Base-by-base conservation (phyloP, 2,113 vertebrate species). In the Excalfactoria chinensis region DNA sequence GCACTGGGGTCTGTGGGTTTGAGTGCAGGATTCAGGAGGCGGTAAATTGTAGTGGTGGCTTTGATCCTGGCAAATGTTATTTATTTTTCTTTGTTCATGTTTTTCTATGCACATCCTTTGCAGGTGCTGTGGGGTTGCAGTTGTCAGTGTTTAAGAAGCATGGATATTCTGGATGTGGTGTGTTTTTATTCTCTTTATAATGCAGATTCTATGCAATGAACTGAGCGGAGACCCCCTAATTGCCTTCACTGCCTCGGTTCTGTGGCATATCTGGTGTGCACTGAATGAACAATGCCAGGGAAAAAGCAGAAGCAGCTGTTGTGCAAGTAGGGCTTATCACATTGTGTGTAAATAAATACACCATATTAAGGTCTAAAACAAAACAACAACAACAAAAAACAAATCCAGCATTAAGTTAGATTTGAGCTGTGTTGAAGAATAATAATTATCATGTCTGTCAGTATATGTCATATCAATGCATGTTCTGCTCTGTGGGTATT, bases 21-120 rank as follows among this genome's bases (percentile, higher is more conserved):
- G 44, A 95, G 44, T 13, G 40, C 21, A 58, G 67, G 72, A 82
- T 66, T 72, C 71, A 67, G 16, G 23, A 60, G 60, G 21, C 30
- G 13, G 73, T 93, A 44, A 88, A 90, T 91, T 62, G 13, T 11
- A 53, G 35, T 37, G 22, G 40, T 90, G 92, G 41, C 80, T 92
- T 70, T 76, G 70, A 63, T 76, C 62, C 62, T 79, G 58, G 55
- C 49, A 84, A 58, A 68, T 64, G 40, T 88, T 66, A 1, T 32
- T 46, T 59, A 68, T n/a, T 43, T 19, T 21, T 13, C 83, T 86
- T 68, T 51, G 68, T 51, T 90, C 69, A 44, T 72, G 34, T 49
- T 41, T 80, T 28, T 30, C 59, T 59, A 76, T 25, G 20, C 37
- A 14, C 1, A 0, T 75, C 66, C 44, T 77, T 83, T 44, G 55